Conservation (phyloP, 2,113 vertebrate species). For the Carassius carassius region DNA sequence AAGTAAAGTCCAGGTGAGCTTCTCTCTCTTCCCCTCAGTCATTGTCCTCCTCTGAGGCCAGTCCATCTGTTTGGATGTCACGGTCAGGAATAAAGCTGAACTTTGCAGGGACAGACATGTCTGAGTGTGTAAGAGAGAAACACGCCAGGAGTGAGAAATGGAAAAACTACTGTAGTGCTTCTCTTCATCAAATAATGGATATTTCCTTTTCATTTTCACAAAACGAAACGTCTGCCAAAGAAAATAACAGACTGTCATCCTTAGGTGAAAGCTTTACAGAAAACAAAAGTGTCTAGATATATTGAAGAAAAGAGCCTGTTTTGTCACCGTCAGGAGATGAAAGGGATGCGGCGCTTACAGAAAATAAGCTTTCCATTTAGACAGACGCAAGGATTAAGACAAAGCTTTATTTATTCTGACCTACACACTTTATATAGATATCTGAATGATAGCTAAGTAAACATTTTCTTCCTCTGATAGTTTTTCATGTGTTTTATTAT, state of each 20-base stretch:
- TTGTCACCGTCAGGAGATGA: background rate
- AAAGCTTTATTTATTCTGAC: background rate
- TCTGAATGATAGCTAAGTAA: background rate
- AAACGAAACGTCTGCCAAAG: constrained; percentile 54
- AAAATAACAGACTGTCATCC: constrained; percentile 60
- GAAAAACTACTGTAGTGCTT: constrained; percentile 20
- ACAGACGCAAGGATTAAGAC: background rate
- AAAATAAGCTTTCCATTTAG: background rate
- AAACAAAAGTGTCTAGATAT: constrained; percentile 18
- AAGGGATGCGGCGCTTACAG: background rate
- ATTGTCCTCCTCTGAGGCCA: constrained; percentile 52
- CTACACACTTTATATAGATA: background rate
- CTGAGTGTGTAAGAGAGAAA: constrained; percentile 33
- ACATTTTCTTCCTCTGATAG: background rate
- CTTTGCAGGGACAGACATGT: constrained; percentile 49
- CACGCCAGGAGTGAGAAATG: background rate
- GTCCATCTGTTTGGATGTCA: constrained; percentile 67
- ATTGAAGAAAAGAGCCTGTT: background rate
- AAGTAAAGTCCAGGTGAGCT: constrained; percentile 4
- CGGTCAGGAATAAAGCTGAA: constrained; percentile 60
- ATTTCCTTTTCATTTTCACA: constrained; percentile 21
- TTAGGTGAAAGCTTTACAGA: constrained; percentile 51
- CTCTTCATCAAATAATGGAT: constrained; percentile 34
- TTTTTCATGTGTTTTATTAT: background rate
- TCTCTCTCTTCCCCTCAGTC: constrained; percentile 15